Conservation (phyloP, 2,797 vertebrate species). For the Rhinatrema bivittatum region DNA sequence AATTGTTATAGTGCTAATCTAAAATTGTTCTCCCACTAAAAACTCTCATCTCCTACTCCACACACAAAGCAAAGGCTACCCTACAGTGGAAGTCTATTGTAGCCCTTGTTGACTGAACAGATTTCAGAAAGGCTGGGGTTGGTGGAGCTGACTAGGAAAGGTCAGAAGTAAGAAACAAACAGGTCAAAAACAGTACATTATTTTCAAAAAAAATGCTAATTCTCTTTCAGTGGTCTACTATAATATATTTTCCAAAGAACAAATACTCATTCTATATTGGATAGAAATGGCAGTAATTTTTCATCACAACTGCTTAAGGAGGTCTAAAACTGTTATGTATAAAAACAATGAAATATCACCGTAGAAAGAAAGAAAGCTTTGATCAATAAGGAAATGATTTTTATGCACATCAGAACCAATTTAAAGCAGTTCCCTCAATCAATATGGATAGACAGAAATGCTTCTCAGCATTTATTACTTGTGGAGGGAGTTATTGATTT, state of each 20-base stretch:
- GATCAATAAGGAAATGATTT: slow-evolving; percentile 67
- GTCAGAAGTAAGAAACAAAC: too few relatives aligned
- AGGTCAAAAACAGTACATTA: too few relatives aligned
- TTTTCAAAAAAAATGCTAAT: slow-evolving; percentile 9
- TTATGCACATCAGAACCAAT: slow-evolving; percentile 68
- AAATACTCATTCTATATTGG: slow-evolving; percentile 27
- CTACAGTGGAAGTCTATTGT: too few relatives aligned
- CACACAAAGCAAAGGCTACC: too few relatives aligned
- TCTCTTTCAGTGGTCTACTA: slow-evolving; percentile 21
- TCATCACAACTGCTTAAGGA: slow-evolving; percentile 26
- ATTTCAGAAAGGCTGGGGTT: too few relatives aligned
- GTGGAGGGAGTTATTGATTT: slow-evolving; percentile 60
- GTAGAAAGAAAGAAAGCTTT: slow-evolving; percentile 42
- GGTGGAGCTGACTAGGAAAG: too few relatives aligned
- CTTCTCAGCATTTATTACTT: slow-evolving; percentile 69
- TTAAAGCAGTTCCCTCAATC: slow-evolving; percentile 61
- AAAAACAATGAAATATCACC: slow-evolving; percentile 41
- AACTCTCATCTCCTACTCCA: too few relatives aligned
- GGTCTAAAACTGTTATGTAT: slow-evolving; percentile 16
- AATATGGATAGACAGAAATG: slow-evolving; percentile 67
- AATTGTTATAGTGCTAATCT: too few relatives aligned
- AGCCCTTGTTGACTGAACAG: too few relatives aligned
- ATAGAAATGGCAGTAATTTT: slow-evolving; percentile 31
- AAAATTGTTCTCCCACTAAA: too few relatives aligned
- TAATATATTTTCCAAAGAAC: slow-evolving; percentile 26